Conservation (phyloP, 2,888 invertebrate genomes). For the Halocaridina rubra region DNA sequence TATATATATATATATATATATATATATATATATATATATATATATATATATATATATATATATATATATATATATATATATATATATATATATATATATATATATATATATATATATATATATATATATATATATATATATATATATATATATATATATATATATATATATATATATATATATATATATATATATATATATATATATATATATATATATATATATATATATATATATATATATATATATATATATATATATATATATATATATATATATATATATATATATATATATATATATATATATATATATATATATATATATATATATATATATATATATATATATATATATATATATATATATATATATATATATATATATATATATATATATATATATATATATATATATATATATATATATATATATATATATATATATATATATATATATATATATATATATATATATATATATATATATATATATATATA, state of each 20-base stretch:
- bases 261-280: conserved; percentile 4
- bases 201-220: conserved; percentile 33
- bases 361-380: background rate
- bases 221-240: conserved; percentile 20
- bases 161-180: no score
- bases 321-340: background rate
- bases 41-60: conserved; percentile 27
- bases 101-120: no score
- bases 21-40: conserved; percentile 11
- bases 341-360: background rate
- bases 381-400: conserved; percentile 5
- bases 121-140: no score
- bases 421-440: background rate
- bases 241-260: conserved; percentile 14
- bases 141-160: no score
- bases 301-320: background rate
- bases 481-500: background rate
- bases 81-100: no score
- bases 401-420: background rate
- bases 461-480: background rate
- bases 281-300: conserved; percentile 28
- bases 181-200: no score
- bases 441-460: background rate
- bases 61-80: no score
- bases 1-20: conserved; percentile 21